phyloP scores from a whole-genome alignment of 1,140 invertebrate species.

The Drosophila ohnishii region DNA sequence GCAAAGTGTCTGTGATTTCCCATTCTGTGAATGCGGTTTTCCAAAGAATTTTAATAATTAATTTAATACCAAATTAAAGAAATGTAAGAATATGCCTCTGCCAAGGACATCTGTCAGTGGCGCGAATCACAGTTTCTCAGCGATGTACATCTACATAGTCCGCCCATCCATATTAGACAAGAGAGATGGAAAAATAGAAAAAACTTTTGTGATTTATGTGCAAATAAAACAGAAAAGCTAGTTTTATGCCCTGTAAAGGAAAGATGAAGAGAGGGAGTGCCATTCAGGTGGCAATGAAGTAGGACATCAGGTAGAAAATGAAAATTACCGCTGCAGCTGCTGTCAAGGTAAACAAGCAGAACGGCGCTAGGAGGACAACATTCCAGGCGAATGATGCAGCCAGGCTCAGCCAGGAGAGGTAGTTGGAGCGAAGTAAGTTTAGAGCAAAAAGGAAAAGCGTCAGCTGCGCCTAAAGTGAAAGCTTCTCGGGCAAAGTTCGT shows the following conservation, averaged over 20 bases:
- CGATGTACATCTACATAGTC: not conserved
- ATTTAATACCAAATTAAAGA: not conserved
- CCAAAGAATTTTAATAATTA: not conserved
- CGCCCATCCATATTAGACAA: conserved; percentile 17
- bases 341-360: conserved; percentile 63
- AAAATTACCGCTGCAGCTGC: conserved; percentile 67
- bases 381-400: not conserved
- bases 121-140: not conserved
- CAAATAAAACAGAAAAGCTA: conserved; percentile 73
- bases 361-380: conserved; percentile 40
- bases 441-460: conserved; percentile 25
- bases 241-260: conserved; percentile 40
- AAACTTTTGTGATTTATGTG: conserved; percentile 79
- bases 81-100: not conserved
- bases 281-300: conserved; percentile 61
- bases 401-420: not conserved
- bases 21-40: no score
- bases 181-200: conserved; percentile 48
- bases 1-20: no score
- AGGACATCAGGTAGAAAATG: conserved; percentile 71
- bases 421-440: conserved; percentile 5
- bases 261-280: not conserved
- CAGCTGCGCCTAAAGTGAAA: conserved; percentile 58
- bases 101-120: conserved; percentile 10
- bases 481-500: conserved; percentile 32